Conservation (phyloP, 1,140 invertebrate genomes). For the Akabosia matsudoensis region DNA sequence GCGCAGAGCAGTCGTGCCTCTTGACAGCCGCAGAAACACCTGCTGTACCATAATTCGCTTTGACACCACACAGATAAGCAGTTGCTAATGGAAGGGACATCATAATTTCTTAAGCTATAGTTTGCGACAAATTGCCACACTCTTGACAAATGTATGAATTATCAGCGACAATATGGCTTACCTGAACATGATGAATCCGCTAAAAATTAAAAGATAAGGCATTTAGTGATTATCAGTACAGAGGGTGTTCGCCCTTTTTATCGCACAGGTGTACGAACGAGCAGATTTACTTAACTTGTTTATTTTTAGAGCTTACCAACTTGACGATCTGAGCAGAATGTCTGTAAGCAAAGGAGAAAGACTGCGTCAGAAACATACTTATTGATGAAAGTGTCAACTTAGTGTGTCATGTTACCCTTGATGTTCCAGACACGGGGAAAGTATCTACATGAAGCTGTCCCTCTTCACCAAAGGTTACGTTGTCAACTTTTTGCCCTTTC, state of each 20-base stretch:
- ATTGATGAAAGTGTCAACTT: no score
- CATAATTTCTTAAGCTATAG: no score
- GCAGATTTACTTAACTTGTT: background rate
- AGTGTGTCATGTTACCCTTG: slow-evolving; percentile 51
- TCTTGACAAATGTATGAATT: no score
- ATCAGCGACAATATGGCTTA: no score
- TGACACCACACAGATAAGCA: slow-evolving; percentile 55
- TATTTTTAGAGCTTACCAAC: slow-evolving; percentile 40
- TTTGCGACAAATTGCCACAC: no score
- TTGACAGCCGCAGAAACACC: slow-evolving; percentile 43
- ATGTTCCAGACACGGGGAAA: slow-evolving; percentile 66
- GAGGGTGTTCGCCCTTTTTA: no score
- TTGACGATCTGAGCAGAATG: slow-evolving; percentile 55
- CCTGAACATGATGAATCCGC: slow-evolving; percentile 56
- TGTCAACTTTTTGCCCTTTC: slow-evolving; percentile 59
- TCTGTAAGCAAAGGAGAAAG: slow-evolving; percentile 48
- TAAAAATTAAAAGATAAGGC: background rate
- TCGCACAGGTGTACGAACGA: no score
- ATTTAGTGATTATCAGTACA: no score
- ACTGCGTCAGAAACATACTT: background rate
- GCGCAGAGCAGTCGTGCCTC: slow-evolving; percentile 30
- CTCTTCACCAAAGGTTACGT: slow-evolving; percentile 58
- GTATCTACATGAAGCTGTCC: slow-evolving; percentile 67
- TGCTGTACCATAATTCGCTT: slow-evolving; percentile 47
- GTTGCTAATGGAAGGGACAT: no score